A percentile compares a stretch with the other conserved stretches of the same genome.
These are phyloP conservation scores for Drosophila quinaria DNA, from an alignment of 2,888 invertebrate genomes.

Conservation along the genomic window DNA sequence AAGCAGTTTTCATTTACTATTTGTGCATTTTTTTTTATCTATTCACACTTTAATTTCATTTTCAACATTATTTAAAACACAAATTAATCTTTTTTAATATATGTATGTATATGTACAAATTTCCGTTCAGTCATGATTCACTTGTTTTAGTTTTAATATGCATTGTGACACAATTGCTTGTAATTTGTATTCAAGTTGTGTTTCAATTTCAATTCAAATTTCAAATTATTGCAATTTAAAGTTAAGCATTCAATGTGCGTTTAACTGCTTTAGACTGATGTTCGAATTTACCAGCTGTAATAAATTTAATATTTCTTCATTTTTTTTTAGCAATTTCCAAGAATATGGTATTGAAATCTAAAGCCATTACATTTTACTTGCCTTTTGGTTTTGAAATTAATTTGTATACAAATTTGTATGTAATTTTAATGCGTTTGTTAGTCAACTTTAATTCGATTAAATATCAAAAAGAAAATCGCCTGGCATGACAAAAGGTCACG, in stretches of 20 bases:
- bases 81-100: background rate
- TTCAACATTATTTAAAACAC: background rate
- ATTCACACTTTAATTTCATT: slow-evolving; percentile 10
- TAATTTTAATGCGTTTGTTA: background rate
- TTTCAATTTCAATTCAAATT: slow-evolving; percentile 18
- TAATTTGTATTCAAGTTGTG: slow-evolving; percentile 13
- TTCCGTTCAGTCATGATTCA: slow-evolving; percentile 16
- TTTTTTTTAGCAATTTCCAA: background rate
- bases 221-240: background rate
- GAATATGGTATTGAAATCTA: background rate
- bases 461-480: slow-evolving; percentile 22
- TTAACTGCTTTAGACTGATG: slow-evolving; percentile 2
- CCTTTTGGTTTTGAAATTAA: background rate
- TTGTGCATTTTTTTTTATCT: background rate
- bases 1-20: background rate
- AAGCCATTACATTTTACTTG: background rate
- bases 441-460: slow-evolving; percentile 25
- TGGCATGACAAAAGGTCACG: slow-evolving; percentile 62
- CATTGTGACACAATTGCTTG: slow-evolving; percentile 11
- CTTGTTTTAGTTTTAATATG: slow-evolving; percentile 3
- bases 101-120: background rate
- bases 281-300: background rate
- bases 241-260: slow-evolving; percentile 1
- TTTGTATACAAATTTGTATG: too few species aligned
- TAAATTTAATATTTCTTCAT: background rate